Conservation (phyloP, 2,888 invertebrate genomes). For the Drosophila cognata region DNA sequence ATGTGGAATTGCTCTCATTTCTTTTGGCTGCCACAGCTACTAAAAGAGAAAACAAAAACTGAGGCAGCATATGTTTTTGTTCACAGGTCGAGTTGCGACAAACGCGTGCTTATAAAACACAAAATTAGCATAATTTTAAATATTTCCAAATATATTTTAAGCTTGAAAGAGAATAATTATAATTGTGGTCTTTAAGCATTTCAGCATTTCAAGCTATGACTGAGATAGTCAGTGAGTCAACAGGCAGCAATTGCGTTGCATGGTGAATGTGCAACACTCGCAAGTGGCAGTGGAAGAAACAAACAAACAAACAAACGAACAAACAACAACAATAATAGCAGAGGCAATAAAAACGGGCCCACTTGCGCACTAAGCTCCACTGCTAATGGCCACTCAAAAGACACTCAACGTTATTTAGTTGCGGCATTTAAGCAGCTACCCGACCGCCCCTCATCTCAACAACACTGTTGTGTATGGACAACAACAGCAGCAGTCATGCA, state of each 20-base stretch:
- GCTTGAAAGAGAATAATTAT: background rate
- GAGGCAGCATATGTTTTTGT: background rate
- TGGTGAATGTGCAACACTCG: slow-evolving; percentile 22
- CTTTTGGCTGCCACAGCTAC: background rate
- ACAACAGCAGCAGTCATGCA: slow-evolving; percentile 60
- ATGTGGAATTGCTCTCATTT: background rate
- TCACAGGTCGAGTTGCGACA: background rate
- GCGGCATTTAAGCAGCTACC: slow-evolving; percentile 70
- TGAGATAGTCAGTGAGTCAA: background rate
- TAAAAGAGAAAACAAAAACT: background rate
- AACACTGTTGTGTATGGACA: slow-evolving; percentile 57
- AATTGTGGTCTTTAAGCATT: background rate
- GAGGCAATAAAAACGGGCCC: slow-evolving; percentile 53
- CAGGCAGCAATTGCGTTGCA: slow-evolving; percentile 1
- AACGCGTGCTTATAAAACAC: background rate
- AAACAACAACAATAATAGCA: slow-evolving; percentile 23
- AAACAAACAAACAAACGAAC: slow-evolving; percentile 1
- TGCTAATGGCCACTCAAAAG: slow-evolving; percentile 79
- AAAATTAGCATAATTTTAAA: background rate
- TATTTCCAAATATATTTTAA: background rate
- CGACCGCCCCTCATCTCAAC: slow-evolving; percentile 1
- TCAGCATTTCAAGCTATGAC: background rate
- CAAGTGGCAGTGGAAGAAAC: slow-evolving; percentile 9
- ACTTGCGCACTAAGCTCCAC: slow-evolving; percentile 66
- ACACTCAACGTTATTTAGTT: slow-evolving; percentile 79